phyloP scores from a whole-genome alignment of 92 coral and sea anemone species.

The Montipora capitata region DNA sequence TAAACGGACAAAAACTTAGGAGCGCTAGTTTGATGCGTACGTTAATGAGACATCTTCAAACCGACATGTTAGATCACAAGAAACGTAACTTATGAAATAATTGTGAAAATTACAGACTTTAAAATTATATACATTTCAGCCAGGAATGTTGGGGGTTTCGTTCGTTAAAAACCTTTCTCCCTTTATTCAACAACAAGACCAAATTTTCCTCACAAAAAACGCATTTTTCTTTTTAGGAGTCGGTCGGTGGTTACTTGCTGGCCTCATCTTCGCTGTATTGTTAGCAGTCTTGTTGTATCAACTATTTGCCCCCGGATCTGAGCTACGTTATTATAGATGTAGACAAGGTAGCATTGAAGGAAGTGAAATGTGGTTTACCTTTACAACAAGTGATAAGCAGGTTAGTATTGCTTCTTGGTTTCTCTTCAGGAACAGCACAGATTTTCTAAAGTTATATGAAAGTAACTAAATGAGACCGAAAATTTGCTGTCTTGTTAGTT shows the following conservation, averaged over 20 bases:
- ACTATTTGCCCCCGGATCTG: conserved; percentile 87
- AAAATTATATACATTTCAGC: too few relatives aligned
- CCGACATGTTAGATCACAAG: too few relatives aligned
- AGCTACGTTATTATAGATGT: conserved; percentile 87
- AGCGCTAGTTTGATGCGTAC: too few relatives aligned
- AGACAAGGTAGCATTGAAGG: conserved; percentile 81
- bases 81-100: too few relatives aligned
- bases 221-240: conserved; percentile 57
- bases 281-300: conserved; percentile 88
- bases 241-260: conserved; percentile 69
- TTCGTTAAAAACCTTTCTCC: too few relatives aligned
- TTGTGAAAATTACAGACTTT: too few relatives aligned
- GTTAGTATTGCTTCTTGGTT: conserved; percentile 22
- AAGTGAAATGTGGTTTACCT: conserved; percentile 86
- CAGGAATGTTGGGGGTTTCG: too few relatives aligned
- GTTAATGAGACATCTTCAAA: too few relatives aligned
- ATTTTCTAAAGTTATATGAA: not conserved
- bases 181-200: not conserved
- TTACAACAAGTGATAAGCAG: conserved; percentile 84
- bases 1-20: too few relatives aligned
- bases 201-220: not conserved
- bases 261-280: conserved; percentile 67
- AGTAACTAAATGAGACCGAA: too few relatives aligned
- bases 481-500: too few relatives aligned
- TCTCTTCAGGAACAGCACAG: not conserved